These are phyloP conservation scores for Macrochelys suwanniensis DNA, from an alignment of 2,797 vertebrate species.

Conservation along the genomic window DNA sequence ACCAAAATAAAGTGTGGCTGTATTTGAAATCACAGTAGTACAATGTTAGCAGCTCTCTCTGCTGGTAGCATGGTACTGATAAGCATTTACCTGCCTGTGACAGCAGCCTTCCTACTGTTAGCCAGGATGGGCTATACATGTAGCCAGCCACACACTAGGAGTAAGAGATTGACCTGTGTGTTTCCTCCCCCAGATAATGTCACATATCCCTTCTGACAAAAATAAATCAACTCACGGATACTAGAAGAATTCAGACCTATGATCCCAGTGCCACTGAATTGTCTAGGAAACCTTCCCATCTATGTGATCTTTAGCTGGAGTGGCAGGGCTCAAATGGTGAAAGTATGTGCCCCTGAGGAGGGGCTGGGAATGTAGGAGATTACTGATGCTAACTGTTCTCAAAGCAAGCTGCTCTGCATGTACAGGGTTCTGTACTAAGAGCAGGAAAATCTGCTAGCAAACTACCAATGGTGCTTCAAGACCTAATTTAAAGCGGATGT, in stretches of 20 bases:
- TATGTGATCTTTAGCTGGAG: not conserved
- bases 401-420: not conserved
- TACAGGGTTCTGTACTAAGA: not conserved
- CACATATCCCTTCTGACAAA: not conserved
- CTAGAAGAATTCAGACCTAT: not conserved
- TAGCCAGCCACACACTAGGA: not conserved
- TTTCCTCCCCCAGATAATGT: not conserved
- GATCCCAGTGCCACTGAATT: accelerated
- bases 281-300: not conserved
- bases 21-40: not conserved
- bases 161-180: not conserved
- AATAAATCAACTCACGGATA: not conserved
- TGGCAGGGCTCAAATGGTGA: not conserved
- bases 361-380: not conserved
- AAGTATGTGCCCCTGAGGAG: not conserved
- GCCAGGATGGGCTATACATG: not conserved
- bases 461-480: not conserved
- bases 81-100: not conserved
- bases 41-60: not conserved
- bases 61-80: not conserved
- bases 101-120: not conserved
- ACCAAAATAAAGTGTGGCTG: not conserved
- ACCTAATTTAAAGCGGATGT: not conserved
- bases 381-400: not conserved
- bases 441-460: not conserved